Evolutionary conservation across 2,113 vertebrate species (phyloP), one percentile per base, ranked within the genome.

Genomic region (Syngnathoides biaculeatus): DNA sequence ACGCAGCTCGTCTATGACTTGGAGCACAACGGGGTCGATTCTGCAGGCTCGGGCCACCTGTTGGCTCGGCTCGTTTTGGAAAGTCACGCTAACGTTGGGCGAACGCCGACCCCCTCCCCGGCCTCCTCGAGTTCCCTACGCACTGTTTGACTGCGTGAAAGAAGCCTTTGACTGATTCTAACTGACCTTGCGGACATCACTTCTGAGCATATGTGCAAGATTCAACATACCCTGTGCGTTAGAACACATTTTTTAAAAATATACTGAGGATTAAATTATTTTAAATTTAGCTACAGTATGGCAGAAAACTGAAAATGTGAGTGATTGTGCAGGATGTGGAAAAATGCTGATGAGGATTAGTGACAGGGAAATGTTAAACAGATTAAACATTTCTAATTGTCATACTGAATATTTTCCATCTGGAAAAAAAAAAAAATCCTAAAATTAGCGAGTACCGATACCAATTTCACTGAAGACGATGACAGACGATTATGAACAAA

Each of bases 111-210:
- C 52, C 24, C 52, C 22, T 26, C 22, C 52, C 52, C 52, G n/a
- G n/a, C n/a, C n/a, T n/a, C n/a, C n/a, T n/a, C n/a, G n/a, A n/a
- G n/a, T n/a, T 24, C 1, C 24, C 3, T 15, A 5, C 63, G 63
- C 71, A 50, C 73, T 75, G 71, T 77, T 74, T 71, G 17, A 45
- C 63, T 64, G 8, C 30, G 71, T 88, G 77, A 89, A 89, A 74
- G 83, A 67, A 79, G 69, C 79, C 84, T 83, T 86, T 89, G 69
- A 86, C 69, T 69, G 58, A 67, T 45, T 45, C 38, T 30, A 62
- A 57, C 67, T 43, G n/a, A 57, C 57, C 70, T 72, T 59, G 66
- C 66, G 75, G 76, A 35, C 47, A 60, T 42, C 64, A 74, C 42
- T 74, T 55, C 19, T 17, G 64, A 57, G 48, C 20, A 6, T 50